A percentile compares a stretch with the other conserved stretches of the same genome.
Evolutionary conservation across 2,113 vertebrate genomes (phyloP).

Genomic region (Chloroceryle aenea): DNA sequence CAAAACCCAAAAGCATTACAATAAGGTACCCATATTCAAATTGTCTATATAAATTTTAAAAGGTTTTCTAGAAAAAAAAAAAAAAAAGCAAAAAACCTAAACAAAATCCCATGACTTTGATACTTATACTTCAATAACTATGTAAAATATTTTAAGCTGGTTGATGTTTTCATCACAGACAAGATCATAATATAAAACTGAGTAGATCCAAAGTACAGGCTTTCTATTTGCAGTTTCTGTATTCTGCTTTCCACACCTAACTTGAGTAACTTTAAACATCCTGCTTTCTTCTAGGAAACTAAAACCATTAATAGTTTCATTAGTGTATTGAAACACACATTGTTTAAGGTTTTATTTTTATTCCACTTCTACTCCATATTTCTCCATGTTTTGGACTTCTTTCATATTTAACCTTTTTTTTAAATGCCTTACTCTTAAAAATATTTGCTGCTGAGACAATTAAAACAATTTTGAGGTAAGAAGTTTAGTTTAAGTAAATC

Average conservation of each 20-base stretch:
- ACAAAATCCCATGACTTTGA: not conserved
- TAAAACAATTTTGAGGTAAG: not conserved
- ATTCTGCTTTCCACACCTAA: not conserved
- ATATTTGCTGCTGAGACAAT: not conserved
- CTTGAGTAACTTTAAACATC: not conserved
- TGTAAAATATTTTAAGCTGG: not conserved
- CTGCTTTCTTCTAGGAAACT: not conserved
- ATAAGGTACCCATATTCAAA: not conserved
- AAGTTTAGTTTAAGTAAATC: not conserved
- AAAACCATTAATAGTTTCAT: not conserved
- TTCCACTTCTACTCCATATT: not conserved
- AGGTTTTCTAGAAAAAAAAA: not conserved
- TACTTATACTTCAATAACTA: not conserved
- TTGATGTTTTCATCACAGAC: not conserved
- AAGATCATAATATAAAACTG: not conserved
- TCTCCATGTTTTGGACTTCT: not conserved
- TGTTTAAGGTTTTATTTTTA: not conserved
- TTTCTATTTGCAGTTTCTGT: no score
- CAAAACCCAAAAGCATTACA: not conserved
- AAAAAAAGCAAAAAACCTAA: no score
- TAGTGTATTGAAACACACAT: not conserved
- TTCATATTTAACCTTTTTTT: not conserved
- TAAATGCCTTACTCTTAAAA: not conserved
- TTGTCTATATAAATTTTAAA: not conserved
- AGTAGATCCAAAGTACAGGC: not conserved